Conservation (phyloP, 35 echinoderm and acorn worm genomes). For the Amphiura filiformis region DNA sequence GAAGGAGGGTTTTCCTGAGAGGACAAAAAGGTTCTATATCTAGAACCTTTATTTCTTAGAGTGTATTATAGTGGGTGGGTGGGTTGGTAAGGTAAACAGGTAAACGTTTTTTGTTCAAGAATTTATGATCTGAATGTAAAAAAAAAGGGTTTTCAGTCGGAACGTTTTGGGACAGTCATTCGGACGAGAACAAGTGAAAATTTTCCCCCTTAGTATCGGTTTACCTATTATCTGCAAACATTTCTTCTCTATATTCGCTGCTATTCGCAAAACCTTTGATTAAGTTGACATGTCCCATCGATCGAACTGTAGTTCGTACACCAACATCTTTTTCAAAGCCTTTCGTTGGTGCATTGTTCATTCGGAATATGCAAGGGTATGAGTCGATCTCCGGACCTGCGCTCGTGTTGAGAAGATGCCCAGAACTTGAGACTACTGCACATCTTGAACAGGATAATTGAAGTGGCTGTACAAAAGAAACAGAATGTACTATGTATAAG, state of each 20-base stretch:
- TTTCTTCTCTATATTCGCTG: conserved; percentile 19
- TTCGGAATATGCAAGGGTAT: conserved; percentile 40
- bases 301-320: conserved; percentile 27
- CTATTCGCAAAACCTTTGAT: conserved; percentile 46
- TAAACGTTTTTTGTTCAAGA: too few species aligned
- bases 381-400: conserved; percentile 33
- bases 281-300: conserved; percentile 28
- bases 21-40: too few species aligned
- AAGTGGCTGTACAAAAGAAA: conserved; percentile 29
- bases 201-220: too few species aligned
- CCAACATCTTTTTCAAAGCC: conserved; percentile 61
- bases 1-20: too few species aligned
- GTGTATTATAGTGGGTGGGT: too few species aligned
- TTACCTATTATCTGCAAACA: conserved; percentile 46
- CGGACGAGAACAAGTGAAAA: too few species aligned
- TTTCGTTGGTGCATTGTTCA: conserved; percentile 57
- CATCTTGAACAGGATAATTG: conserved; percentile 37
- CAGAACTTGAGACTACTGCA: conserved; percentile 55
- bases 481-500: neutral
- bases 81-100: too few species aligned
- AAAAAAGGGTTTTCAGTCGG: too few species aligned
- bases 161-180: too few species aligned
- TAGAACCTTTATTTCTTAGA: too few species aligned
- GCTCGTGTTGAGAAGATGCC: conserved; percentile 24
- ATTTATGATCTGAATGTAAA: too few species aligned